Base-by-base conservation (phyloP, 2,888 invertebrate genomes). In the Agapostemon virescens region DNA sequence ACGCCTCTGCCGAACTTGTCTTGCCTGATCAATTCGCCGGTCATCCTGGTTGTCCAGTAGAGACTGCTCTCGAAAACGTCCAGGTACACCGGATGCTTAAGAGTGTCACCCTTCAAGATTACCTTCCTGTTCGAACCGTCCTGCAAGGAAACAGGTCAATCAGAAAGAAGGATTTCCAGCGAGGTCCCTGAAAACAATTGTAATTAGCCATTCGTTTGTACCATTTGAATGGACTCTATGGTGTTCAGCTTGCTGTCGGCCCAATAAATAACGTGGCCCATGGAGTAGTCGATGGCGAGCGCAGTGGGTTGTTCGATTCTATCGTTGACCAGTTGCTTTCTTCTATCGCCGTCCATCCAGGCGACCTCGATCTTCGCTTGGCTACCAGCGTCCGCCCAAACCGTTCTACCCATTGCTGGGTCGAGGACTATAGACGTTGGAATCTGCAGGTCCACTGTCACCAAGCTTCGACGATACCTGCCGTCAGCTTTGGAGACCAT, bases 1-100 rank as follows among this genome's bases (percentile, higher is more conserved):
- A 98, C 97, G 17, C 98, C 98, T 69, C 98, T 94, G 0, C 99
- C 99, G 93, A 99, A 99, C 94, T 99, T 99, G 93, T 99, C 98
- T 92, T 98, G 98, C 36, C 95, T 95, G 69, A 97, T 94, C 9
- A 99, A 93, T 90, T 98, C 97, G 0, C 98, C 98, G 0, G 96
- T 95, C 88, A 97, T 97, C 75, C 96, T 94, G 0, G 98, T 97
- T n/a, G 97, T 95, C 98, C 98, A 99, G 93, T 96, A 99, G 86
- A 99, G 91, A 80, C 96, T 95, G 40, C 97, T 97, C 93, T 98
- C 99, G 93, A 99, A 99, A 23, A 99, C 96, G 92, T 99, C 99
- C 85, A 99, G 89, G 0, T 97, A 96, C 74, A 90, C 85, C 15
- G 89, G 89, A 49, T 84, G 83, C 13, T 77, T 87, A 23, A 90